These are phyloP conservation scores for Machimus rusticus DNA, from an alignment of 2,888 invertebrate species.

Conservation along the genomic window DNA sequence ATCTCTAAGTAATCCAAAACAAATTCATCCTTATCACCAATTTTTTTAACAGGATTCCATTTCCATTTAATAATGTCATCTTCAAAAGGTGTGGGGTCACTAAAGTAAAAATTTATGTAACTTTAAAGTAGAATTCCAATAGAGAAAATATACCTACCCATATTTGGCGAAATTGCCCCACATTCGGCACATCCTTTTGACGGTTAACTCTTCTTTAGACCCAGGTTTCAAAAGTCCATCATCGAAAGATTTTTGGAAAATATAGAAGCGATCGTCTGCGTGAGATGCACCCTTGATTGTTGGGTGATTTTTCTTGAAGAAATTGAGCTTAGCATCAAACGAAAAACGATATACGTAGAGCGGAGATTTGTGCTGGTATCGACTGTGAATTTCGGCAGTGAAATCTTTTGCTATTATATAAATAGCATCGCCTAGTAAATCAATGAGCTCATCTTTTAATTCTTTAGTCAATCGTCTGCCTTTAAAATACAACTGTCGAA, in stretches of 20 bases:
- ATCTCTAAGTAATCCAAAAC: conserved; percentile 54
- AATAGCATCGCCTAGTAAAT: conserved; percentile 65
- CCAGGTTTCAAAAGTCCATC: conserved; percentile 47
- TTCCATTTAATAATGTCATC: conserved; percentile 41
- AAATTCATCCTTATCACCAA: conserved; percentile 46
- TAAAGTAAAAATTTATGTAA: background rate
- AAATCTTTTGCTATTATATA: conserved; percentile 55
- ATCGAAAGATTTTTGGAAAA: conserved; percentile 62
- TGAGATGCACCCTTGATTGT: conserved; percentile 65
- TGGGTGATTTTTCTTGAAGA: conserved; percentile 64
- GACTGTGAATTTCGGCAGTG: conserved; percentile 54
- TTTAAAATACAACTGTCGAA: conserved; percentile 64
- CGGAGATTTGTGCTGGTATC: conserved; percentile 56
- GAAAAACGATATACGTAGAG: conserved; percentile 69
- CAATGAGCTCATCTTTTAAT: conserved; percentile 61
- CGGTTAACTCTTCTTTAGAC: conserved; percentile 55
- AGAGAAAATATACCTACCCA: conserved; percentile 57
- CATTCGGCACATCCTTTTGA: conserved; percentile 64
- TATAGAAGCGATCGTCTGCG: conserved; percentile 69
- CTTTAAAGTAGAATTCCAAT: background rate
- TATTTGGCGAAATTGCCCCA: conserved; percentile 72
- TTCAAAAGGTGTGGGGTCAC: background rate
- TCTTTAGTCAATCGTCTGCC: conserved; percentile 59
- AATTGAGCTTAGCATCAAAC: conserved; percentile 67
- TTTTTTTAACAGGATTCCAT: conserved; percentile 55